Conservation (phyloP, 2,113 vertebrate species). For the Sturnus vulgaris region DNA sequence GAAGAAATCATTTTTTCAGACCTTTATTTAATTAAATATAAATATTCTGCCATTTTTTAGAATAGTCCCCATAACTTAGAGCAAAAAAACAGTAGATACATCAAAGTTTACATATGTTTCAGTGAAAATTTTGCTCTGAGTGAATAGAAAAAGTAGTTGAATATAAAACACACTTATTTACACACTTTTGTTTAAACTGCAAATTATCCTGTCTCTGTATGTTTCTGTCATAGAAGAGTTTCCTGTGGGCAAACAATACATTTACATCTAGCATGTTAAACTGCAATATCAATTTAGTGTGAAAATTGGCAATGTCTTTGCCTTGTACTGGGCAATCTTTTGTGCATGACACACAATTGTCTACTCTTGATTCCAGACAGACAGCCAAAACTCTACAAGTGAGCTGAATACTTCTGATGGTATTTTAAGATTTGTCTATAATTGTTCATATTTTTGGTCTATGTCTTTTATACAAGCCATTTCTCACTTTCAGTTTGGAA, state of each 20-base stretch:
- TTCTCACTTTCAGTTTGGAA: background rate
- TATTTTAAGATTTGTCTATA: background rate
- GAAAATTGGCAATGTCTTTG: background rate
- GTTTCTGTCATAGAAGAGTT: background rate
- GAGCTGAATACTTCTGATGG: background rate
- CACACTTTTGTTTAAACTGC: background rate
- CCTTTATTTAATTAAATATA: background rate
- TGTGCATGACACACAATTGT: background rate
- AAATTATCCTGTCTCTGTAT: background rate
- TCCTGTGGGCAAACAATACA: background rate
- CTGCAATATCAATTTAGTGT: background rate
- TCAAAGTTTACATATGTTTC: background rate
- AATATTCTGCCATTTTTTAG: background rate
- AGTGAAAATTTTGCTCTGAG: background rate
- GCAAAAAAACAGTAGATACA: background rate
- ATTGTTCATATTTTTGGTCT: background rate
- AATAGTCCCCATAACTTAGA: background rate
- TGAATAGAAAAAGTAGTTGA: background rate
- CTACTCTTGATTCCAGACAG: background rate
- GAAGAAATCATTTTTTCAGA: background rate
- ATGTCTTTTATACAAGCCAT: background rate
- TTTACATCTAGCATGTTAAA: background rate
- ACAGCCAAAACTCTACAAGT: background rate
- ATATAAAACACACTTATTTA: background rate
- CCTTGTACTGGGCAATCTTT: background rate